Evolutionary conservation across 2,797 vertebrate species (phyloP).

Genomic region (Sternarchorhynchus goeldii): DNA sequence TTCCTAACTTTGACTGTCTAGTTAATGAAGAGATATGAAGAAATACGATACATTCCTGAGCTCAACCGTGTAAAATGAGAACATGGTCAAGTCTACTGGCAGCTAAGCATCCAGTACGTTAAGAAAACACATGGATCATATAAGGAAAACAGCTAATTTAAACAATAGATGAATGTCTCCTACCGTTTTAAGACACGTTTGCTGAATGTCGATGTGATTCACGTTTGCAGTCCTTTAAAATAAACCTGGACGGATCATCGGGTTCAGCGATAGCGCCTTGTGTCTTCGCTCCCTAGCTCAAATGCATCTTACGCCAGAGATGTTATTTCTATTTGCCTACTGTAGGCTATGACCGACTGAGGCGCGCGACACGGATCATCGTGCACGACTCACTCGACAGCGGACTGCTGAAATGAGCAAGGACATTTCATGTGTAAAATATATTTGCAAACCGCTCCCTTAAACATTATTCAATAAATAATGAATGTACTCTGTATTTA

Average conservation of each 20-base stretch:
- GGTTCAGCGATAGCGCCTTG: constrained; percentile 24
- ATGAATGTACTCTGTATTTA: not conserved
- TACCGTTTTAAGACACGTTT: constrained; percentile 46
- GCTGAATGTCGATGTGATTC: constrained; percentile 19
- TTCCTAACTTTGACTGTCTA: constrained; percentile 12
- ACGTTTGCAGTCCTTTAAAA: constrained; percentile 43
- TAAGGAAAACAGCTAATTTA: not conserved
- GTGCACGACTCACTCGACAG: constrained; percentile 55
- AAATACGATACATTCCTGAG: constrained; percentile 23
- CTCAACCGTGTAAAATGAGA: constrained; percentile 9
- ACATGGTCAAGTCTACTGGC: constrained; percentile 5
- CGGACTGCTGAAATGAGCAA: constrained; percentile 31
- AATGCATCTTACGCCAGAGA: constrained; percentile 57
- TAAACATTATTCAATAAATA: not conserved
- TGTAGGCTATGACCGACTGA: constrained; percentile 32
- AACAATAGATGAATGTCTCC: constrained; percentile 35
- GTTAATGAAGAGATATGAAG: constrained; percentile 21
- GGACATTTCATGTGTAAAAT: constrained; percentile 31
- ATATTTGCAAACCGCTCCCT: not conserved
- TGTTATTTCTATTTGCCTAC: constrained; percentile 53
- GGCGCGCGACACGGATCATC: constrained; percentile 60
- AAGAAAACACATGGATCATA: constrained; percentile 30
- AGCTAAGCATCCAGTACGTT: constrained; percentile 16
- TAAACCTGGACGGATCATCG: constrained; percentile 31
- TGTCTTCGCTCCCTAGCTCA: constrained; percentile 47